These are phyloP conservation scores for Chaetodon trifascialis DNA, from an alignment of 2,113 vertebrate species.

Conservation along the genomic window DNA sequence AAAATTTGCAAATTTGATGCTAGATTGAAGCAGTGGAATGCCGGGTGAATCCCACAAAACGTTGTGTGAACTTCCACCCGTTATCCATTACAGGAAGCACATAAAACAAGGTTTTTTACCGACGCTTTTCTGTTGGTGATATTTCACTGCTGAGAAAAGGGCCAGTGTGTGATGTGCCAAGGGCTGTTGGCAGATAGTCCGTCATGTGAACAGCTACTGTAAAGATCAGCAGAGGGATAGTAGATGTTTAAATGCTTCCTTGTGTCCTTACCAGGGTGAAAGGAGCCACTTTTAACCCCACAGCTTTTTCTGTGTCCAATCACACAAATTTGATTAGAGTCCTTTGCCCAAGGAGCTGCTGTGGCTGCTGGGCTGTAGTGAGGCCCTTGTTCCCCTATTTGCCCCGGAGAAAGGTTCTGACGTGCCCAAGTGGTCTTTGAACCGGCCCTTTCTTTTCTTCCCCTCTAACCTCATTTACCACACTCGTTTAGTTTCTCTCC, in stretches of 20 bases:
- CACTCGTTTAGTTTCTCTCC: slow-evolving; percentile 32
- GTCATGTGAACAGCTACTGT: slow-evolving; percentile 76
- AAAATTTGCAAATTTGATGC: slow-evolving; percentile 56
- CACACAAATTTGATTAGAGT: slow-evolving; percentile 82
- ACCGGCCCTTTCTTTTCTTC: slow-evolving; percentile 60
- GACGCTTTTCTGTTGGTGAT: slow-evolving; percentile 47
- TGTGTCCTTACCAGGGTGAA: slow-evolving; percentile 68
- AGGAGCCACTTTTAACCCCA: slow-evolving; percentile 64
- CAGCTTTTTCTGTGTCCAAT: slow-evolving; percentile 71
- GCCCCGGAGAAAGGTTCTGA: slow-evolving; percentile 73
- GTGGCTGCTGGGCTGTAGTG: slow-evolving; percentile 55
- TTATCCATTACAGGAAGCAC: slow-evolving; percentile 44
- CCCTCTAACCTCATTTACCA: slow-evolving; percentile 70
- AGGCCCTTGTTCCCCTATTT: slow-evolving; percentile 72
- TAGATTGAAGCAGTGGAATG: slow-evolving; percentile 33
- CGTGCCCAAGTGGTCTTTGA: slow-evolving; percentile 65
- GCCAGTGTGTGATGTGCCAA: slow-evolving; percentile 63
- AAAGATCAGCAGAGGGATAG: slow-evolving; percentile 56
- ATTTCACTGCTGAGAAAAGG: slow-evolving; percentile 61
- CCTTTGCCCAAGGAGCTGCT: slow-evolving; percentile 74
- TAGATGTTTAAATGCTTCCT: slow-evolving; percentile 67
- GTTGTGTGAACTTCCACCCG: slow-evolving; percentile 26
- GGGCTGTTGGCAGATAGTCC: slow-evolving; percentile 52
- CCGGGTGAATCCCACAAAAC: slow-evolving; percentile 36
- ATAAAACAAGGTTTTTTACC: slow-evolving; percentile 60